Evolutionary conservation across 2,888 invertebrate species (phyloP), one percentile per base, ranked within the genome.

Genomic region (Stictocephala bisonia): DNA sequence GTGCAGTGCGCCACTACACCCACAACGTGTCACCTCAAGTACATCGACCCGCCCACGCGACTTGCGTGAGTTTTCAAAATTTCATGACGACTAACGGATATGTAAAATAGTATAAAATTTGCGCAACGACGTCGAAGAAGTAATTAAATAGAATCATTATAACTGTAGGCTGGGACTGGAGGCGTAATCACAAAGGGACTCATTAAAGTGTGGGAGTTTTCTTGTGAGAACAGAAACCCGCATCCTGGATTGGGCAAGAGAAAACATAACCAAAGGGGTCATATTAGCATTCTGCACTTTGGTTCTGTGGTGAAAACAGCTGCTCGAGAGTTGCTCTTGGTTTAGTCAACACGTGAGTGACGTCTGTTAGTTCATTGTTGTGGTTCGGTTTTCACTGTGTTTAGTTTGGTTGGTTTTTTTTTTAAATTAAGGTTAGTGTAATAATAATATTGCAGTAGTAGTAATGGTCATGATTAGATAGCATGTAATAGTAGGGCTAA

Each of bases 191-290:
- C 58, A 58, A 71, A 71, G 56, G 58, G 44, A 3, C 20, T 71
- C 70, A 71, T 71, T 71, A 71, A 71, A 71, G 70, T 71, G 70
- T 71, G 70, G 70, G 70, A 71, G 70, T 64, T 64, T 72, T 72
- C 71, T 66, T 64, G 71, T 72, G 64, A 60, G 71, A 72, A 72
- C 71, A 48, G 50, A 64, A 60, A 64, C 71, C 24, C 71, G 70
- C 70, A 71, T 71, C 70, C 70, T 71, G 70, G 70, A 71, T 71
- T 71, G 70, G 31, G 70, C 70, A 71, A 71, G 58, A 53, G 69
- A 18, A 71, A 71, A 71, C 70, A 27, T 29, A 56, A 44, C 70
- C 70, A 58, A 51, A 68, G 70, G 44, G 70, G 70, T 71, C 70
- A 58, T 71, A 71, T 71, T 71, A 71, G 70, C 70, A 71, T 71